These are phyloP conservation scores for Caenorhabditis wallacei DNA, from an alignment of 2,888 invertebrate species.

Conservation along the genomic window DNA sequence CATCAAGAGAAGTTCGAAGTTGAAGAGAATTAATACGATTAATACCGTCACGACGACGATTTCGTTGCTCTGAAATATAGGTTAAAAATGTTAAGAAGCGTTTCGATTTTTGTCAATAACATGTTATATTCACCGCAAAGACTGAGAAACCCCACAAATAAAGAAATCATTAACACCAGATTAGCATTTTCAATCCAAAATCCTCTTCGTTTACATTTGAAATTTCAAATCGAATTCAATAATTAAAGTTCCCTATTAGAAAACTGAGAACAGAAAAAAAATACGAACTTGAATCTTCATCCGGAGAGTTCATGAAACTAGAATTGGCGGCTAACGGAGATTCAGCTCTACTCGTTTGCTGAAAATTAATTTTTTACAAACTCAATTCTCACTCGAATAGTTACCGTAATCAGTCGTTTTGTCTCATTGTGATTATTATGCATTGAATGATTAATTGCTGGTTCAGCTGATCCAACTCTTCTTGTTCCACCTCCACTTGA, in stretches of 20 bases:
- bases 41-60: constrained; percentile 58
- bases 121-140: constrained; percentile 26
- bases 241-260: no score
- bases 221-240: no score
- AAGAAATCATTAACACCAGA: constrained; percentile 8
- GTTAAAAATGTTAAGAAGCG: constrained; percentile 33
- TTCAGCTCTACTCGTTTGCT: constrained; percentile 57
- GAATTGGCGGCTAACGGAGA: constrained; percentile 57
- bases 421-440: constrained; percentile 46
- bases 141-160: not conserved
- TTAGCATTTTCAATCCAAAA: not conserved
- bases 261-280: no score
- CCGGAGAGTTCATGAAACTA: constrained; percentile 79
- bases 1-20: constrained; percentile 57
- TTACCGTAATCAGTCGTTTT: constrained; percentile 19
- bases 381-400: no score
- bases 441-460: constrained; percentile 12
- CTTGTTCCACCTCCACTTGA: constrained; percentile 57
- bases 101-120: not conserved
- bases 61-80: constrained; percentile 51
- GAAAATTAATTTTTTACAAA: not conserved
- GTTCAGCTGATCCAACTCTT: constrained; percentile 60
- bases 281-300: constrained; percentile 81
- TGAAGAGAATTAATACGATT: constrained; percentile 64
- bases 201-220: no score